Evolutionary conservation across 1,140 invertebrate genomes (phyloP).

Genomic region (Drosophila sp.): DNA sequence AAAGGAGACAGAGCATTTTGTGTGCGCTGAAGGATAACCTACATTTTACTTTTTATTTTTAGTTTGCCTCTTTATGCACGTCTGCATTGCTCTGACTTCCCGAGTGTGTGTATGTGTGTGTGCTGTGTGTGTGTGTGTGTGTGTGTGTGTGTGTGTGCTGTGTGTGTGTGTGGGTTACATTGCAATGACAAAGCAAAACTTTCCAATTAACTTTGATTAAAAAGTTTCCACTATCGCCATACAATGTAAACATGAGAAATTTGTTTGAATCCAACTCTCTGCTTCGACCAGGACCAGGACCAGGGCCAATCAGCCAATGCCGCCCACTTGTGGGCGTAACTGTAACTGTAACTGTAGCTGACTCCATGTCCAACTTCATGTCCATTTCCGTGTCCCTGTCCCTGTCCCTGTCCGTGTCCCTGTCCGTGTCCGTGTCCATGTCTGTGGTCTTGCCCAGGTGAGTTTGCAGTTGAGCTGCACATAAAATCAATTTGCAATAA

Average conservation of each 20-base stretch:
- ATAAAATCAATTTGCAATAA: constrained; percentile 83
- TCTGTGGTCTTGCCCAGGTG: constrained; percentile 51
- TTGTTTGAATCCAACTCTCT: constrained; percentile 73
- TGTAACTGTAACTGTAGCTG: background rate
- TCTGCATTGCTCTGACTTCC: constrained; percentile 25
- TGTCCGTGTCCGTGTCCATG: constrained; percentile 29
- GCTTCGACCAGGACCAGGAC: constrained; percentile 31
- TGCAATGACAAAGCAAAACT: constrained; percentile 82
- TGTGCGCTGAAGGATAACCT: constrained; percentile 81
- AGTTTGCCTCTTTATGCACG: constrained; percentile 77
- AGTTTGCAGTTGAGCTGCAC: constrained; percentile 42
- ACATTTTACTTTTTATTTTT: constrained; percentile 81
- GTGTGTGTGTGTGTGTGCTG: constrained; percentile 20
- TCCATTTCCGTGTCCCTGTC: constrained; percentile 18
- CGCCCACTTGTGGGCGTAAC: constrained; percentile 8
- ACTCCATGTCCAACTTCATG: constrained; percentile 8
- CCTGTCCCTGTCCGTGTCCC: constrained; percentile 15
- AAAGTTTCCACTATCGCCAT: constrained; percentile 81
- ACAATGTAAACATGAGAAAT: constrained; percentile 83
- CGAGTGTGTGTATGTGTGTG: constrained; percentile 1
- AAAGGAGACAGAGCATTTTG: constrained; percentile 54
- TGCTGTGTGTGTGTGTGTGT: constrained; percentile 2
- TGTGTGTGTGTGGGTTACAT: constrained; percentile 54
- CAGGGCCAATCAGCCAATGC: constrained; percentile 29
- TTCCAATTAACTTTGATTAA: constrained; percentile 83